Conservation (phyloP, 2,113 vertebrate species). For the Ornithorhynchus anatinus region DNA sequence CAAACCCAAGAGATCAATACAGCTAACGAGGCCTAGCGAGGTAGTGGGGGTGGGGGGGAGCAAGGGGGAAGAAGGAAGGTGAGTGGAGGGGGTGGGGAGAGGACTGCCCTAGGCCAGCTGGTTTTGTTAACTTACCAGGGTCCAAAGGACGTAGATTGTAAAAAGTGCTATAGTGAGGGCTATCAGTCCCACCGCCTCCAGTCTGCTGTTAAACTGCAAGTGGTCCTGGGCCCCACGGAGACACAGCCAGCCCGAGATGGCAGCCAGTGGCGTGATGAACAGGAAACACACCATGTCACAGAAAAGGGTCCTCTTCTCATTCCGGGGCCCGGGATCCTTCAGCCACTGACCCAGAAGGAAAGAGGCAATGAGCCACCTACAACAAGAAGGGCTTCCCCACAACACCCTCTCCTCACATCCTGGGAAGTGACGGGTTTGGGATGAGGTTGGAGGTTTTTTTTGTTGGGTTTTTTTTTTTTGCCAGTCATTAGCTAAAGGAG, state of each 20-base stretch:
- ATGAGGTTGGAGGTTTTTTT: no score
- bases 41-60: not conserved
- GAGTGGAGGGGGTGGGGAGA: not conserved
- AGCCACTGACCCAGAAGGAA: conserved; percentile 81
- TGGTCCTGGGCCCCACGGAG: conserved; percentile 93
- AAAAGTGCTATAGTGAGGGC: conserved; percentile 96
- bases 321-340: conserved; percentile 86
- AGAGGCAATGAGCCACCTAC: fast-evolving
- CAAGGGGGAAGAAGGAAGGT: not conserved
- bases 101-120: not conserved
- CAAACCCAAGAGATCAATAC: not conserved
- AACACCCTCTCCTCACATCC: not conserved
- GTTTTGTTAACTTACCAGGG: conserved; percentile 79
- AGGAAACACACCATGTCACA: conserved; percentile 97
- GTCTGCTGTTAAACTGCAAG: conserved; percentile 89
- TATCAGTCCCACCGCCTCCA: conserved; percentile 93
- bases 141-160: conserved; percentile 97
- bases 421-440: no score
- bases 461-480: no score
- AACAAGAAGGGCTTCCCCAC: fast-evolving
- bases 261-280: conserved; percentile 92
- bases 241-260: conserved; percentile 95
- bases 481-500: no score
- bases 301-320: conserved; percentile 93
- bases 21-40: not conserved